Percentiles rank a stretch among this genome's conserved stretches.
Evolutionary conservation across 2,797 vertebrate genomes (phyloP).

Genomic region (Coregonus suidteri): DNA sequence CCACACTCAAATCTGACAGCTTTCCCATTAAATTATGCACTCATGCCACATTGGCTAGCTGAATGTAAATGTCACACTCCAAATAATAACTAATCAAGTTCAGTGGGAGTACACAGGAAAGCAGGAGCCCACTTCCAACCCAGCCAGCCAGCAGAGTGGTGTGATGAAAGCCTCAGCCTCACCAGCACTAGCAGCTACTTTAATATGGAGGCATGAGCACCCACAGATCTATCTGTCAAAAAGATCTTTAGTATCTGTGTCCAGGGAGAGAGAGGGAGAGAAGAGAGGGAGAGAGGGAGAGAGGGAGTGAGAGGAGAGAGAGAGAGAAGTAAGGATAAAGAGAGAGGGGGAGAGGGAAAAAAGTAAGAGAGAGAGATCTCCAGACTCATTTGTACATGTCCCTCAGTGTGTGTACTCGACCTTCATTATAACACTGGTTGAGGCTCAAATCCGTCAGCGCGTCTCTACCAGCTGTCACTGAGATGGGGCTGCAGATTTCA

Average conservation of each 20-base stretch:
- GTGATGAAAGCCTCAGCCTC: no score
- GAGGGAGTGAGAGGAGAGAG: constrained; percentile 15
- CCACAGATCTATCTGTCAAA: constrained; percentile 66
- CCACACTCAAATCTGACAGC: constrained; percentile 29
- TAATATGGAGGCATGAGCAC: constrained; percentile 61
- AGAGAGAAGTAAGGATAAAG: background rate
- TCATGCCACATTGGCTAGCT: constrained; percentile 47
- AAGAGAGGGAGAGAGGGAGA: constrained; percentile 4
- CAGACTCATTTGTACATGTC: constrained; percentile 19
- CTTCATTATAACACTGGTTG: constrained; percentile 63
- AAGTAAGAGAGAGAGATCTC: background rate
- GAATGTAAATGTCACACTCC: constrained; percentile 59
- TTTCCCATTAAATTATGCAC: constrained; percentile 40
- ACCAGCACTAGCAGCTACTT: constrained; percentile 42
- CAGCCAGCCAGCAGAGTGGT: constrained; percentile 13
- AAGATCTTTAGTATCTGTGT: constrained; percentile 44
- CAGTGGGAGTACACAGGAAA: constrained; percentile 40
- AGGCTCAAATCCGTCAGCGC: constrained; percentile 47
- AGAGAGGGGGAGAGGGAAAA: background rate
- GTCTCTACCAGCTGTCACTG: constrained; percentile 48
- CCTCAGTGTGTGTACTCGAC: constrained; percentile 25
- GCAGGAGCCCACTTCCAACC: constrained; percentile 51
- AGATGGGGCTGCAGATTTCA: background rate
- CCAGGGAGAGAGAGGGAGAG: constrained; percentile 10
- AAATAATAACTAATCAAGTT: constrained; percentile 64